Evolutionary conservation across 2,113 vertebrate species (phyloP).

Genomic region (Podarcis raffonei): DNA sequence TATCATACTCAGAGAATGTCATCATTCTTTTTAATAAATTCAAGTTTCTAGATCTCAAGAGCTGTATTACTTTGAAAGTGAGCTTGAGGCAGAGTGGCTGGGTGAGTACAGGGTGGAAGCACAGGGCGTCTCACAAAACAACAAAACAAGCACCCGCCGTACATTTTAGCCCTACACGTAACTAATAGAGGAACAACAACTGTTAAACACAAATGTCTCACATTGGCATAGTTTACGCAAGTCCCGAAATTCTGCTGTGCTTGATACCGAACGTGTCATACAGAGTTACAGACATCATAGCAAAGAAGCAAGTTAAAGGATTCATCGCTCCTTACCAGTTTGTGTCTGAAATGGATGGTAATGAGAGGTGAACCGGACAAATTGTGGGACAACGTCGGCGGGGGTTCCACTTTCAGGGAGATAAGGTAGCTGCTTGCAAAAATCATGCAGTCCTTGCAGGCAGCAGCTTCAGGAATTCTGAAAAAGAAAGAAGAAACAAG

Average conservation of each 20-base stretch:
- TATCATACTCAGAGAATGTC: background rate
- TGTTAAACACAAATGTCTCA: too few relatives aligned
- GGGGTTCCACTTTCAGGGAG: slow-evolving; percentile 89
- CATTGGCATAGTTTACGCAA: too few relatives aligned
- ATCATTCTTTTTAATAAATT: background rate
- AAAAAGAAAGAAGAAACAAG: background rate
- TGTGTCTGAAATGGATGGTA: slow-evolving; percentile 85
- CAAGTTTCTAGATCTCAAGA: background rate
- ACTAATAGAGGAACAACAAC: background rate
- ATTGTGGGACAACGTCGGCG: slow-evolving; percentile 80
- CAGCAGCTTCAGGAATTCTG: slow-evolving; percentile 66
- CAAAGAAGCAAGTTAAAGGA: rapidly evolving
- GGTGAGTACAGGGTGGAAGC: background rate
- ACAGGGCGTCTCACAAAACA: background rate
- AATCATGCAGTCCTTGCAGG: slow-evolving; percentile 79
- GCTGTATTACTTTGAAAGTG: background rate
- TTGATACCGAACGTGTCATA: background rate
- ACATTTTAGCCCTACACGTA: background rate
- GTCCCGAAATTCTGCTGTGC: background rate
- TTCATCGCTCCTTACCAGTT: slow-evolving; percentile 79
- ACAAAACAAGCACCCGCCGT: background rate
- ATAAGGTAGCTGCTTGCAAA: slow-evolving; percentile 87
- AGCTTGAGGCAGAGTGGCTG: background rate
- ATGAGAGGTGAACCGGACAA: slow-evolving; percentile 87
- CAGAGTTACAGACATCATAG: background rate